Conservation (phyloP, 2,797 vertebrate species). For the Hephaestus fuliginosus region DNA sequence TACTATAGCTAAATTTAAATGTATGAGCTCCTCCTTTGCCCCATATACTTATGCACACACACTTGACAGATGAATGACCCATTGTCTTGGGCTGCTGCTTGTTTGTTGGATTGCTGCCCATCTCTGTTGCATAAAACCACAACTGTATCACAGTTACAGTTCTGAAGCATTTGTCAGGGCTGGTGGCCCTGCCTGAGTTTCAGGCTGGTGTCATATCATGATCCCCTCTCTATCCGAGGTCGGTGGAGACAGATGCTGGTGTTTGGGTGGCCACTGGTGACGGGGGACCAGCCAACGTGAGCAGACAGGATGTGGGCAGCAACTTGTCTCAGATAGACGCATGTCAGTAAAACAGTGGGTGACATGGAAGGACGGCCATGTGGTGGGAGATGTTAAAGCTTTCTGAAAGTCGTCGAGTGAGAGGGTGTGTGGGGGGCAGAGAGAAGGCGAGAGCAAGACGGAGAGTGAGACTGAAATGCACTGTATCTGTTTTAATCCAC, state of each 20-base stretch:
- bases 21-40: background rate
- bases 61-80: constrained; percentile 8
- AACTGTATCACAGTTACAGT: constrained; percentile 12
- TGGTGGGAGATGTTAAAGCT: constrained; percentile 73
- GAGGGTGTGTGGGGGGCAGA: constrained; percentile 11
- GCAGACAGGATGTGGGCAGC: constrained; percentile 80
- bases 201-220: constrained; percentile 67
- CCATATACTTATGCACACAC: background rate
- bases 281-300: constrained; percentile 63
- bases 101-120: constrained; percentile 4
- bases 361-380: constrained; percentile 69
- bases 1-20: background rate
- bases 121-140: constrained; percentile 34
- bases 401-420: constrained; percentile 77
- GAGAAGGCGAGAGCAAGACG: constrained; percentile 15
- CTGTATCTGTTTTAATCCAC: constrained; percentile 22
- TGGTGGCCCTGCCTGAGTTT: constrained; percentile 26
- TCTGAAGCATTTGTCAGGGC: constrained; percentile 7
- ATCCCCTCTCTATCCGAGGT: constrained; percentile 55
- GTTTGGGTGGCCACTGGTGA: constrained; percentile 66
- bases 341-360: constrained; percentile 77
- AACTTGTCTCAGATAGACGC: constrained; percentile 70
- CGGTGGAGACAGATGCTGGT: constrained; percentile 64
- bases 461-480: constrained; percentile 16
- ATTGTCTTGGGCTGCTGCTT: background rate